Conservation (phyloP, 92 coral and sea anemone genomes). For the Meandrina meandrites region DNA sequence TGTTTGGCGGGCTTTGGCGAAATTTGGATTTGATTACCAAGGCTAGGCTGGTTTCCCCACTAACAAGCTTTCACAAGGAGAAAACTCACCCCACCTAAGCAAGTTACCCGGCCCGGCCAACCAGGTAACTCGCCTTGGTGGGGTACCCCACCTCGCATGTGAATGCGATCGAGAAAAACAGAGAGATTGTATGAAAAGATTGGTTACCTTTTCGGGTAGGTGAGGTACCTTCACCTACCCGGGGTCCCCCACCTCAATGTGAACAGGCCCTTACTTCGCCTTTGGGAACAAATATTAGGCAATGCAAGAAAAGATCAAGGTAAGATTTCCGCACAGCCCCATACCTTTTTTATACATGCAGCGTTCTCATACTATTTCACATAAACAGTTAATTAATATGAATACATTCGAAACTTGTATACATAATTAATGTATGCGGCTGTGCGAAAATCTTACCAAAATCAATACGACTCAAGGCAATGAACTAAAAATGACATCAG, state of each 20-base stretch:
- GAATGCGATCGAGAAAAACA: constrained; percentile 31
- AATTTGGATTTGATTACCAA: constrained; percentile 4
- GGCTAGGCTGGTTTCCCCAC: too few relatives aligned
- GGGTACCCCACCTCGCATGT: constrained; percentile 29
- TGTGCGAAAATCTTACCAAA: too few relatives aligned
- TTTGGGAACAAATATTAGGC: neutral
- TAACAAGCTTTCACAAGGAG: too few relatives aligned
- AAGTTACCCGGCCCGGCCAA: constrained; percentile 31
- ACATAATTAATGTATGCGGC: too few relatives aligned
- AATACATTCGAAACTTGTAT: constrained; percentile 4
- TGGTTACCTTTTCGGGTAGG: constrained; percentile 1
- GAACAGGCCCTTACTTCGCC: constrained; percentile 9
- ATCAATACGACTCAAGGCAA: too few relatives aligned
- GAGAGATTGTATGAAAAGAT: constrained; percentile 33
- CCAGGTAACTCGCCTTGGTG: constrained; percentile 31
- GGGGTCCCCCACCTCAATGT: constrained; percentile 26
- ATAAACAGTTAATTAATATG: neutral
- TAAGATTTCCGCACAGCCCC: neutral
- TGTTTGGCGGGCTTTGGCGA: constrained; percentile 12
- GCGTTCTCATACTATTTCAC: neutral
- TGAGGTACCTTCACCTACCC: constrained; percentile 14
- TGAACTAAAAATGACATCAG: too few relatives aligned
- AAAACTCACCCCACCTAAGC: constrained; percentile 12
- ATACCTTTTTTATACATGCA: too few relatives aligned
- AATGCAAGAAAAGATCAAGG: constrained; percentile 7